Percentiles rank a stretch among this genome's conserved stretches.
Conservation (phyloP, 2,797 vertebrate genomes). For the Sebastes oblongus region DNA sequence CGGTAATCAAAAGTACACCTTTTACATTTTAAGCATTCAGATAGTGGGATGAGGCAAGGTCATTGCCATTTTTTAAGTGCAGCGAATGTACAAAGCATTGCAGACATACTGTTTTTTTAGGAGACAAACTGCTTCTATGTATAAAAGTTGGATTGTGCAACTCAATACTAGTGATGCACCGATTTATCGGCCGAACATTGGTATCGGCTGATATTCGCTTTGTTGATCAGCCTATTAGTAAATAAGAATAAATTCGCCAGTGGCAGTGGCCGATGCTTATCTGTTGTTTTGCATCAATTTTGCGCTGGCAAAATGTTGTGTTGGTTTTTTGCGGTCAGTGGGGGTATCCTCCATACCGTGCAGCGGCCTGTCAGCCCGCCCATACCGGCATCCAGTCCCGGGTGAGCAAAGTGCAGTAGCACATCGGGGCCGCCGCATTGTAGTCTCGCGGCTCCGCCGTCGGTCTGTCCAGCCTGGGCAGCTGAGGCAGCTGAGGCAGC, state of each 20-base stretch:
- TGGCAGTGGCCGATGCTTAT: too few species aligned
- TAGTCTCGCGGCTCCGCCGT: too few species aligned
- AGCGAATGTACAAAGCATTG: neutral
- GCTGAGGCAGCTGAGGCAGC: too few species aligned
- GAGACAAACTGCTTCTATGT: neutral
- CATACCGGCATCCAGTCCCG: too few species aligned
- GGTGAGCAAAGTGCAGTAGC: rapidly evolving
- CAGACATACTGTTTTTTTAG: neutral
- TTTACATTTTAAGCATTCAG: neutral
- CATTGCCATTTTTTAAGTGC: neutral
- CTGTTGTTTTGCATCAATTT: too few species aligned
- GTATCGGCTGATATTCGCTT: too few species aligned
- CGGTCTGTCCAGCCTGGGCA: too few species aligned
- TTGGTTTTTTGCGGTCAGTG: too few species aligned
- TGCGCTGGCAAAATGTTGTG: too few species aligned
- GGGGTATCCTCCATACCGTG: too few species aligned
- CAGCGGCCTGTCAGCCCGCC: rapidly evolving
- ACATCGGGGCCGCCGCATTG: rapidly evolving
- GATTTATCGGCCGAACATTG: too few species aligned
- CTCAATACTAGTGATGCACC: neutral
- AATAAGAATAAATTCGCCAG: rapidly evolving
- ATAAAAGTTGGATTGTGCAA: neutral
- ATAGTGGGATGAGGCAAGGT: neutral
- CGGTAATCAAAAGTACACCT: neutral
- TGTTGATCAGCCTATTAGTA: too few species aligned